Evolutionary conservation across 1,140 invertebrate genomes (phyloP).

Genomic region (Nephotettix cincticeps): DNA sequence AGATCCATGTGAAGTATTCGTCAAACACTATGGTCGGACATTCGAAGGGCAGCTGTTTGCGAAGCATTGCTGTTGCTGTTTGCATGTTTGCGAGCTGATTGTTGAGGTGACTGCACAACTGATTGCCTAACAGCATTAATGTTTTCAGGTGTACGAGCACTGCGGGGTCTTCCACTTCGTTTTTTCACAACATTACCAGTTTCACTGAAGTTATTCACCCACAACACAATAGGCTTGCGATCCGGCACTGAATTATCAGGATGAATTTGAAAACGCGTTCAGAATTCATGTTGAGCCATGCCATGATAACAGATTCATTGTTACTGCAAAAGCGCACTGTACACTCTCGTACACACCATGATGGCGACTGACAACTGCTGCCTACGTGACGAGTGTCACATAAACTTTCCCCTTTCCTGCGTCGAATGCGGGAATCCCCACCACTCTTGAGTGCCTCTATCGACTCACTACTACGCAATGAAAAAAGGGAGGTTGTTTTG

Average conservation of each 20-base stretch:
- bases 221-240: conserved; percentile 11
- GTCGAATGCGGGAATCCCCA: background rate
- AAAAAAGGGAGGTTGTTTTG: too few species aligned
- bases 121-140: too few species aligned
- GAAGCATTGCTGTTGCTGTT: too few species aligned
- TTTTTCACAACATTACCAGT: conserved; percentile 18
- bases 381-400: background rate
- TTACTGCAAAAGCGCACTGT: conserved; percentile 8
- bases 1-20: conserved; percentile 30
- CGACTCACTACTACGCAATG: background rate
- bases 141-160: too few species aligned
- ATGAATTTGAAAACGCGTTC: too few species aligned
- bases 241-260: background rate
- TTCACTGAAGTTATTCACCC: background rate
- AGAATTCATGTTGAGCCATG: too few species aligned
- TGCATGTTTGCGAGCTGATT: too few species aligned
- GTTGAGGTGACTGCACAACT: too few species aligned
- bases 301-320: conserved; percentile 4
- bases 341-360: conserved; percentile 3
- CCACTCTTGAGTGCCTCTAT: background rate
- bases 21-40: conserved; percentile 20
- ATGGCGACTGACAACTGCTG: background rate
- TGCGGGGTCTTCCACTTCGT: too few species aligned
- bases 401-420: background rate
- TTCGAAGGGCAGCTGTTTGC: too few species aligned